Percentiles rank a stretch among this genome's conserved stretches.
phyloP scores from a whole-genome alignment of 1,140 invertebrate genomes.

The Drosophila teissieri region DNA sequence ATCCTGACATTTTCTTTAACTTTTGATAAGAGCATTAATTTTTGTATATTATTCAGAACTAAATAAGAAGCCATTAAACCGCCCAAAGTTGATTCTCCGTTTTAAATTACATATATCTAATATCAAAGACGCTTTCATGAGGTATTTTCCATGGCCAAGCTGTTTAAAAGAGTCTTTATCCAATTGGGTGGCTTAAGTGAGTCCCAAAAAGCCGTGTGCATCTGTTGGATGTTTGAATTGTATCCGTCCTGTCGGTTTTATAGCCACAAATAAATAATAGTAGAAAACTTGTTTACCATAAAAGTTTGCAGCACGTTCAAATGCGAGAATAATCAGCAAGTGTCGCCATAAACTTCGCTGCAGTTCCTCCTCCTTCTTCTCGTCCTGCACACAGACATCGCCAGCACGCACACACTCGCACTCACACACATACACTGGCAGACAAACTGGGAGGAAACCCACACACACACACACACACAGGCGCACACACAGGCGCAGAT shows the following conservation, averaged over 20 bases:
- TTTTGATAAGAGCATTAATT: no score
- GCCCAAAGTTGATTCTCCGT: no score
- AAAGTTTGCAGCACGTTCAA: conserved; percentile 37
- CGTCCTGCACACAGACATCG: not conserved
- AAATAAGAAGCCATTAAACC: no score
- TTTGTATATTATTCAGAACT: no score
- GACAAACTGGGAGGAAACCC: not conserved
- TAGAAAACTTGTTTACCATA: conserved; percentile 22
- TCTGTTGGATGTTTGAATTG: not conserved
- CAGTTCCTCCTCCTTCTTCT: conserved; percentile 9
- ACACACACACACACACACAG: conserved; percentile 14
- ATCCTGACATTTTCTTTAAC: no score
- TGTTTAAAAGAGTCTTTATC: not conserved
- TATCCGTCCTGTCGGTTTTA: conserved; percentile 8
- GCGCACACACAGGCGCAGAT: not conserved
- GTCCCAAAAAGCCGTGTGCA: not conserved
- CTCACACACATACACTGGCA: not conserved
- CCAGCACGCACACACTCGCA: conserved; percentile 8
- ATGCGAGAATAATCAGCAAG: conserved; percentile 36
- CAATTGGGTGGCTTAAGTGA: not conserved
- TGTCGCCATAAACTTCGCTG: conserved; percentile 45
- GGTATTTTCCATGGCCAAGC: no score
- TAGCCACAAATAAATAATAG: conserved; percentile 18
- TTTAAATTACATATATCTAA: no score
- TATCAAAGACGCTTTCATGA: no score